Evolutionary conservation across 1,140 invertebrate genomes (phyloP).

Genomic region (Drosophila gunungcola): DNA sequence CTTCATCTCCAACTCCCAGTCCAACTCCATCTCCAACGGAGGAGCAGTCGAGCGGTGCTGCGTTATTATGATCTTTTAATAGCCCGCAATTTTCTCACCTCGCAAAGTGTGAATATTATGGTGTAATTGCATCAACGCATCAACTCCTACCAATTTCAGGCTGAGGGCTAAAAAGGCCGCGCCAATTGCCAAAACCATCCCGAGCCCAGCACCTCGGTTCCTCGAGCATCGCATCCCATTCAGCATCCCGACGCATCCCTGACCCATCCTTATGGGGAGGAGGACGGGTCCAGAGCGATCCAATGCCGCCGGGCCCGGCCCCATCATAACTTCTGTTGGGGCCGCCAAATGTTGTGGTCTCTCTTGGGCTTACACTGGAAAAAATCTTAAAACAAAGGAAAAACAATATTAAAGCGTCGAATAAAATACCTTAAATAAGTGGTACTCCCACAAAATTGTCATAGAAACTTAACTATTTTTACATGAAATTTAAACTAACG

Average conservation of each 20-base stretch:
- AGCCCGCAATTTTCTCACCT: slow-evolving; percentile 85
- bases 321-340: slow-evolving; percentile 82
- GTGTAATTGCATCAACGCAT: slow-evolving; percentile 85
- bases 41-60: slow-evolving; percentile 40
- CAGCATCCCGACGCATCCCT: slow-evolving; percentile 18
- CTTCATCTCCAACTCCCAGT: slow-evolving; percentile 16
- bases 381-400: neutral
- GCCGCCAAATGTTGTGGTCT: slow-evolving; percentile 42
- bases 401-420: no score
- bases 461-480: no score
- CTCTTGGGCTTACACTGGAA: slow-evolving; percentile 4
- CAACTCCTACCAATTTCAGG: slow-evolving; percentile 84
- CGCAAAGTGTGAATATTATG: slow-evolving; percentile 85
- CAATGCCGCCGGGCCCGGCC: slow-evolving; percentile 34
- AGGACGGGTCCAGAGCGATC: slow-evolving; percentile 37
- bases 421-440: no score
- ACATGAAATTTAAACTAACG: no score
- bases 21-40: neutral
- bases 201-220: neutral
- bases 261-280: slow-evolving; percentile 13
- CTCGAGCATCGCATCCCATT: neutral
- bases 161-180: slow-evolving; percentile 73
- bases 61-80: slow-evolving; percentile 84
- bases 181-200: slow-evolving; percentile 74
- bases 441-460: no score